These are phyloP conservation scores for Temnothorax curvispinosus DNA, from an alignment of 1,140 invertebrate species.

Conservation along the genomic window DNA sequence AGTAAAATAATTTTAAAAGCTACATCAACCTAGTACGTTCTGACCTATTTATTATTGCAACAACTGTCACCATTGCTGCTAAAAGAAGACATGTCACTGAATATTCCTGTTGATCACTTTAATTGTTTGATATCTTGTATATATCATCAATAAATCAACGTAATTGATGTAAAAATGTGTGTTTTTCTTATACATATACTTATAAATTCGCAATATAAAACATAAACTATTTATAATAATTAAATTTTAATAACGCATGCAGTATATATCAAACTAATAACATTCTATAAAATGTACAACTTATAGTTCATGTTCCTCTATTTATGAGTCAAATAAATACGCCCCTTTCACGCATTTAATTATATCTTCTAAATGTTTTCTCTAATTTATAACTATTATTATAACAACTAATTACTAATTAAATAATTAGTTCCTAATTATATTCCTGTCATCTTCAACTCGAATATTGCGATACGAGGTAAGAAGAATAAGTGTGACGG, in stretches of 20 bases:
- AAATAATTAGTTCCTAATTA: neutral
- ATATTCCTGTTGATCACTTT: neutral
- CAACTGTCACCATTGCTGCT: neutral
- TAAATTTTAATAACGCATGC: no score
- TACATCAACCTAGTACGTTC: neutral
- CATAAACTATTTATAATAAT: no score
- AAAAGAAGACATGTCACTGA: neutral
- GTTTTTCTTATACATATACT: neutral
- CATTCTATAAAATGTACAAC: neutral
- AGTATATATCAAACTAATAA: neutral
- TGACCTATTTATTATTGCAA: conserved; percentile 5
- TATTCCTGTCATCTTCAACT: neutral
- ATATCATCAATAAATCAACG: conserved; percentile 18
- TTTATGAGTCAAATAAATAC: neutral
- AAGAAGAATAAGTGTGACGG: neutral
- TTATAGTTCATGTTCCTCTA: neutral
- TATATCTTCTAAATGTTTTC: neutral
- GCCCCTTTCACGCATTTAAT: neutral
- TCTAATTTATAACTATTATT: neutral
- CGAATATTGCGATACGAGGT: neutral
- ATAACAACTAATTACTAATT: neutral
- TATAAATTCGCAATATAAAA: no score
- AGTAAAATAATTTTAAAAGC: neutral
- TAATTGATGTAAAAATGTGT: conserved; percentile 5
- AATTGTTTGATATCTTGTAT: neutral